A percentile compares a stretch with the other conserved stretches of the same genome.
Evolutionary conservation across 2,113 vertebrate species (phyloP).

Genomic region (Muntiacus muntjak): DNA sequence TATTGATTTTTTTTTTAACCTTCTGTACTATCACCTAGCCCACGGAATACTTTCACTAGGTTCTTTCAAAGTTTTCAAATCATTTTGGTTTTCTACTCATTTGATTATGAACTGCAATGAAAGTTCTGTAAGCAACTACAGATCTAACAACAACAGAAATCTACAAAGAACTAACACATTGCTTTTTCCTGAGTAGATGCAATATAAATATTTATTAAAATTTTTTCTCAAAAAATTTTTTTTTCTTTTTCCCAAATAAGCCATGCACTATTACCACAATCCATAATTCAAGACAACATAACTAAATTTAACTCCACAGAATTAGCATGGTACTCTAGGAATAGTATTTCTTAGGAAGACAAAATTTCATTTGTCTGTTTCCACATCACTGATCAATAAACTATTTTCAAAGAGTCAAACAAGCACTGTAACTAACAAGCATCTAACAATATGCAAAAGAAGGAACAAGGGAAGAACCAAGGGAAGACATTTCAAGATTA

Average conservation of each 20-base stretch:
- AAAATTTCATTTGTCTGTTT: slow-evolving; percentile 1
- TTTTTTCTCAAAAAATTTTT: background rate
- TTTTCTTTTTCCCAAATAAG: slow-evolving; percentile 30
- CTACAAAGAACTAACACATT: background rate
- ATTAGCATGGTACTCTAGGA: background rate
- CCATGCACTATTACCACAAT: background rate
- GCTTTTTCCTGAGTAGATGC: background rate
- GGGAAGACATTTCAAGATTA: background rate
- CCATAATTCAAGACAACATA: slow-evolving; percentile 5
- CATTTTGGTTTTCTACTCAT: background rate
- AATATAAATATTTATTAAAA: background rate
- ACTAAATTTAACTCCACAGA: slow-evolving; percentile 9
- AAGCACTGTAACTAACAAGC: background rate
- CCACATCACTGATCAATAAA: slow-evolving; percentile 6
- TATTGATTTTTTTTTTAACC: background rate
- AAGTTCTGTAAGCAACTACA: background rate
- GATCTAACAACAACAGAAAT: background rate
- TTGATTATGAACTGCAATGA: background rate
- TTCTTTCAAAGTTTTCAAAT: background rate
- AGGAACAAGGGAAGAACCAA: background rate
- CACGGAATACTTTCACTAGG: background rate
- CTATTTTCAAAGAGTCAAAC: slow-evolving; percentile 18
- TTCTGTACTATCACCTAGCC: background rate
- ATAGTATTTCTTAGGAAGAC: slow-evolving; percentile 4
- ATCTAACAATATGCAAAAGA: background rate